Evolutionary conservation across 2,888 invertebrate genomes (phyloP), one percentile per base, ranked within the genome.

Genomic region (Macrosiphum euphorbiae): DNA sequence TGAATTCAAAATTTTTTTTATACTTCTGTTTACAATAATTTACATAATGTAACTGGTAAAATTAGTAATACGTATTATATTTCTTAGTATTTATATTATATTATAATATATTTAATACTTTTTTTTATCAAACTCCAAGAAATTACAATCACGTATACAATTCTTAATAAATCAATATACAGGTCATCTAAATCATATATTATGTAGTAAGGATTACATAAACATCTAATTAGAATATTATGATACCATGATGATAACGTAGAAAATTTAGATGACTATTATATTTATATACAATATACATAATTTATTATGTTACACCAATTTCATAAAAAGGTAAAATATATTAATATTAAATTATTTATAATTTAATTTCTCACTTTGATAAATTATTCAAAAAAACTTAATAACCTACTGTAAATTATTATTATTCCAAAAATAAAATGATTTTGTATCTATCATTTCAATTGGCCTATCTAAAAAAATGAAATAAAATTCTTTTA

Each of bases 111-210:
- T 35, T 35, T 35, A 78, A 35, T 78, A 78, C 55, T 55, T 35
- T n/a, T 87, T 16, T 50, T 50, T 87, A 87, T 87, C 86, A 47
- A 86, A 47, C 86, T 86, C 86, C 47, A 28, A 86, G 47, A 86
- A 86, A 86, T 86, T 28, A 28, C 16, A 86, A 86, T 86, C 47
- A 28, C 7, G 24, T 86, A 86, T 86, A 11, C 26, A 86, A 44
- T 86, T 44, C 28, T 86, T 86, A 47, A 47, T 86, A 86, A 86
- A 86, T 78, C 86, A 86, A 86, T 86, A 44, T 26, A 44, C 28
- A 86, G 28, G 41, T 86, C 35, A 78, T 78, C 78, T 35, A 78
- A 78, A 35, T 41, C 8, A 35, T 78, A 35, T 78, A 78, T 78
- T 35, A 78, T 78, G 1, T 35, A 8, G 35, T 41, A 41, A 78